phyloP scores from a whole-genome alignment of 92 coral and sea anemone species.

The Montipora capitata region DNA sequence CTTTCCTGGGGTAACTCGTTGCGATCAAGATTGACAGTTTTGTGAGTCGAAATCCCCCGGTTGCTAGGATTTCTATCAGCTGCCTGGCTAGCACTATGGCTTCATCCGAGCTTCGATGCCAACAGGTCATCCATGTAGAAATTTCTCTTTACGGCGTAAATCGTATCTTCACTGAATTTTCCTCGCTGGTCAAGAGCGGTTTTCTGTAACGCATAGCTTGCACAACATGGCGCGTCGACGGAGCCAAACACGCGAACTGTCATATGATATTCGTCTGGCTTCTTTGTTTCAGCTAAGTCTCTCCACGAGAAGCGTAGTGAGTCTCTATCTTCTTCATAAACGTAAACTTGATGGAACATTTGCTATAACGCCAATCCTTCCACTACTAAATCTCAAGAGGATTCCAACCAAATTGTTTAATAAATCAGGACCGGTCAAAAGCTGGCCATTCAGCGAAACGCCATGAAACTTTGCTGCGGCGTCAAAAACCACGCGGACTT shows the following conservation, averaged over 20 bases:
- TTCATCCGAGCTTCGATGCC: constrained; percentile 40
- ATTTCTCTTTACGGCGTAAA: constrained; percentile 23
- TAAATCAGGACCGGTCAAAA: constrained; percentile 63
- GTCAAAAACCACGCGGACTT: constrained; percentile 76
- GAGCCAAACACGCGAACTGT: constrained; percentile 64
- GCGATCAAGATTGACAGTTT: constrained; percentile 12
- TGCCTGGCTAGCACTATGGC: constrained; percentile 26
- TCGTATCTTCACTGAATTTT: constrained; percentile 19
- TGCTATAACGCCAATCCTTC: constrained; percentile 61
- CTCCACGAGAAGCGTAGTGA: constrained; percentile 72
- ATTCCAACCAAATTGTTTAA: constrained; percentile 70
- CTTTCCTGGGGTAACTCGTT: constrained; percentile 20
- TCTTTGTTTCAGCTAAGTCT: constrained; percentile 40
- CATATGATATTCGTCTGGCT: constrained; percentile 67
- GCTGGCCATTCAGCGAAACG: constrained; percentile 52
- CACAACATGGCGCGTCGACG: constrained; percentile 65
- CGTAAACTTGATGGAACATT: constrained; percentile 65
- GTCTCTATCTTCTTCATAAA: constrained; percentile 60
- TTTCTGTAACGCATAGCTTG: constrained; percentile 52
- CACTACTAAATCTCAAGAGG: constrained; percentile 56
- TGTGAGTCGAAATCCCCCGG: constrained; percentile 32
- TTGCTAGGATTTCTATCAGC: constrained; percentile 7
- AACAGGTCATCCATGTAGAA: constrained; percentile 70
- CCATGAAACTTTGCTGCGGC: constrained; percentile 62
- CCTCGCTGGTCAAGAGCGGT: constrained; percentile 49